Percentiles rank a stretch among this genome's conserved stretches.
These are phyloP conservation scores for Eueides isabella DNA, from an alignment of 1,140 invertebrate species.

Conservation along the genomic window DNA sequence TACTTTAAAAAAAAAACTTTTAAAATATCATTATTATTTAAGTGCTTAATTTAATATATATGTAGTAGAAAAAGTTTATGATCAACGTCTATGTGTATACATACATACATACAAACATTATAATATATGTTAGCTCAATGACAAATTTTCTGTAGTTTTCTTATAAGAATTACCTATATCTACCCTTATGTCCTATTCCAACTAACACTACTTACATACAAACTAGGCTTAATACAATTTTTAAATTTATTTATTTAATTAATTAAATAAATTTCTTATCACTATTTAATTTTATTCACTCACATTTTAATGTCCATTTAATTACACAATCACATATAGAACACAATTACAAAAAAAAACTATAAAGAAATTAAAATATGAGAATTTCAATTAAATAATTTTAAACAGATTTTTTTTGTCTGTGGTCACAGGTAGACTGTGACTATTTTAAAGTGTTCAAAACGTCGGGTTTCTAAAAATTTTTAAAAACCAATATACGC, in stretches of 20 bases:
- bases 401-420: no score
- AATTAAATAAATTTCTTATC: background rate
- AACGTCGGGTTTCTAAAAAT: no score
- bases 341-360: background rate
- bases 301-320: background rate
- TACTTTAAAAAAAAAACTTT: background rate
- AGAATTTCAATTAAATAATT: no score
- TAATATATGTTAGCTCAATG: constrained; percentile 10
- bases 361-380: no score
- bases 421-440: no score
- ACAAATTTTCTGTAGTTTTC: background rate
- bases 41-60: background rate
- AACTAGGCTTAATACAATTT: background rate
- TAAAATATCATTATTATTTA: background rate
- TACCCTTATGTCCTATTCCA: background rate
- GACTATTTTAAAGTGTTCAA: no score
- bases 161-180: background rate
- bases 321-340: constrained; percentile 2
- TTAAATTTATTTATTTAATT: background rate
- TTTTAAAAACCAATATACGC: no score
- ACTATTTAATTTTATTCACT: background rate
- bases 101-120: background rate
- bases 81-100: constrained; percentile 4
- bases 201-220: background rate
- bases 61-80: constrained; percentile 3